A percentile compares a stretch with the other conserved stretches of the same genome.
These are phyloP conservation scores for Pempheris klunzingeri DNA, from an alignment of 2,797 vertebrate genomes.

Conservation along the genomic window DNA sequence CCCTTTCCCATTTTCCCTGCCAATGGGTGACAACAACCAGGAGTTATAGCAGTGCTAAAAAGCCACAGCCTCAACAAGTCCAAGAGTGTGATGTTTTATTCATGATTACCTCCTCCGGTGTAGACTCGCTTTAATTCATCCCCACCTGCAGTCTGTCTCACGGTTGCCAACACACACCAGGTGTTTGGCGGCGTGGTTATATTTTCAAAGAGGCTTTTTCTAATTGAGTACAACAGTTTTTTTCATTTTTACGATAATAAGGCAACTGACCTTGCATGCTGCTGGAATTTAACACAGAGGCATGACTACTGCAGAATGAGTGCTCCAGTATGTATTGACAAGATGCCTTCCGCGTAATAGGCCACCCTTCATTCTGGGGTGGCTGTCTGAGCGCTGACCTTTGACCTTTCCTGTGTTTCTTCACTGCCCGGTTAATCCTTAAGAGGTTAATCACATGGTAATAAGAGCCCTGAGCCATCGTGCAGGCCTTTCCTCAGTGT, in stretches of 20 bases:
- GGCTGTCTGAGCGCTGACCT: conserved; percentile 62
- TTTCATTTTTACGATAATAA: conserved; percentile 66
- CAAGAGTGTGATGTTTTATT: conserved; percentile 75
- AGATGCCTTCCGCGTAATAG: conserved; percentile 67
- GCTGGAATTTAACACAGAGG: conserved; percentile 54
- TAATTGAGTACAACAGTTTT: conserved; percentile 70
- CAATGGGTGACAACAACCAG: conserved; percentile 54
- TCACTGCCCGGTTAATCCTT: conserved; percentile 62
- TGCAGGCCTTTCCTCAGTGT: conserved; percentile 46
- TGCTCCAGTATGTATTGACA: conserved; percentile 19
- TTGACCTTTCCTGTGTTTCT: conserved; percentile 65
- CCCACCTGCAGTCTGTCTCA: conserved; percentile 69
- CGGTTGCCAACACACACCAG: conserved; percentile 66
- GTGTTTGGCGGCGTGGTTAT: conserved; percentile 68
- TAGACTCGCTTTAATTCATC: conserved; percentile 68
- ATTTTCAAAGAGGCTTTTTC: conserved; percentile 68
- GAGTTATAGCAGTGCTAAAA: conserved; percentile 62
- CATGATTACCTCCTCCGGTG: conserved; percentile 71
- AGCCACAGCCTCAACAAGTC: conserved; percentile 67
- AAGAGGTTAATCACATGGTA: conserved; percentile 80
- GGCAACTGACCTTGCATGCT: conserved; percentile 67
- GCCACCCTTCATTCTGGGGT: conserved; percentile 60
- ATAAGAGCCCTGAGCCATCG: conserved; percentile 52
- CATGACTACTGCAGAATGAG: conserved; percentile 32
- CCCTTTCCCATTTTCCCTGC: conserved; percentile 36